phyloP scores from a whole-genome alignment of 2,113 vertebrate genomes.

The Hemibagrus wyckioides region DNA sequence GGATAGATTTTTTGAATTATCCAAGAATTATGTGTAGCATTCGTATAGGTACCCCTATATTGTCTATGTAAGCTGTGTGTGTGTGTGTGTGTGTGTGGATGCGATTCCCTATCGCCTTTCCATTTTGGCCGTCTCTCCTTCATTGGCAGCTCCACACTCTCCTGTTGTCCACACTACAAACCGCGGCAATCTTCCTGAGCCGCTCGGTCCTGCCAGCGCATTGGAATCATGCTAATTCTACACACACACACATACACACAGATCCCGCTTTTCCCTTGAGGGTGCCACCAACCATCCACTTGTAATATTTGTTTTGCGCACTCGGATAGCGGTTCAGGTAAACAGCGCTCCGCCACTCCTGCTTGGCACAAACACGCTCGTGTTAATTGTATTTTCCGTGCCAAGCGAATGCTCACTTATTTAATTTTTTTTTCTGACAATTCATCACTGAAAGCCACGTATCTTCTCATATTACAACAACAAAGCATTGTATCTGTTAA shows the following conservation, averaged over 20 bases:
- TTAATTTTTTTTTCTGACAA: slow-evolving; percentile 19
- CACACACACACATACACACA: slow-evolving; percentile 50
- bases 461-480: slow-evolving; percentile 33
- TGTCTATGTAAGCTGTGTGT: neutral
- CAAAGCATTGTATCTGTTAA: slow-evolving; percentile 13
- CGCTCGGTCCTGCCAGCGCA: slow-evolving; percentile 54
- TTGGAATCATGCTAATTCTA: slow-evolving; percentile 57
- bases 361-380: slow-evolving; percentile 65
- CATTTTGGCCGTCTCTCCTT: slow-evolving; percentile 61
- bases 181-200: slow-evolving; percentile 46
- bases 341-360: slow-evolving; percentile 64
- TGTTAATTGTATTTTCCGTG: slow-evolving; percentile 72
- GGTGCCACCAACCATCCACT: slow-evolving; percentile 58
- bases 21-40: neutral
- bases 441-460: slow-evolving; percentile 43
- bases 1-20: neutral
- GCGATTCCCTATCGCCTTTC: slow-evolving; percentile 18
- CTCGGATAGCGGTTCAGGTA: slow-evolving; percentile 61
- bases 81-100: neutral
- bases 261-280: slow-evolving; percentile 50
- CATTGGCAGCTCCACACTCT: slow-evolving; percentile 55
- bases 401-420: slow-evolving; percentile 64
- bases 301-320: slow-evolving; percentile 58
- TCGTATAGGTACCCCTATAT: neutral
- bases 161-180: slow-evolving; percentile 68